These are phyloP conservation scores for Caenorhabditis sp. DNA, from an alignment of 2,888 invertebrate genomes.

Conservation along the genomic window DNA sequence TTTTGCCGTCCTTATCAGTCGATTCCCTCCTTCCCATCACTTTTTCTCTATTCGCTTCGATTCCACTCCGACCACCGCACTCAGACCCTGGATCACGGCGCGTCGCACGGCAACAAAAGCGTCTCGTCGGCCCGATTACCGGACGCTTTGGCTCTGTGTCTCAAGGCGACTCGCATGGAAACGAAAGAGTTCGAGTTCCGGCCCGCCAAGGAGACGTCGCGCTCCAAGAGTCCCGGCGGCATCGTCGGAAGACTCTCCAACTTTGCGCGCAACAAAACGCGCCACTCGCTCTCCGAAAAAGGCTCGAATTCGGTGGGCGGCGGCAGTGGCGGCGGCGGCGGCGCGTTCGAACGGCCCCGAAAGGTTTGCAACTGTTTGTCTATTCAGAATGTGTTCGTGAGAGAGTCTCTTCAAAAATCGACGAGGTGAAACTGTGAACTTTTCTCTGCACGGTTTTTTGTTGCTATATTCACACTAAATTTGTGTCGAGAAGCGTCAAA, in stretches of 20 bases:
- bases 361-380: too few relatives aligned
- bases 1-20: slow-evolving; percentile 34
- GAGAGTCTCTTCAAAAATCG: too few relatives aligned
- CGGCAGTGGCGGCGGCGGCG: slow-evolving; percentile 30
- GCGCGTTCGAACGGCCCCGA: slow-evolving; percentile 55
- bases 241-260: slow-evolving; percentile 74
- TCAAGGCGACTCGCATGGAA: slow-evolving; percentile 65
- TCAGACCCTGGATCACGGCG: slow-evolving; percentile 47
- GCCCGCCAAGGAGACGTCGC: slow-evolving; percentile 65
- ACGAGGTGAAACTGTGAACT: too few relatives aligned
- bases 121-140: slow-evolving; percentile 69
- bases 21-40: slow-evolving; percentile 9
- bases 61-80: neutral
- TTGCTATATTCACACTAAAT: too few relatives aligned
- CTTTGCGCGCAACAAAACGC: slow-evolving; percentile 75
- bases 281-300: slow-evolving; percentile 73
- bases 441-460: too few relatives aligned
- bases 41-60: slow-evolving; percentile 2
- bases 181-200: slow-evolving; percentile 75
- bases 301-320: slow-evolving; percentile 53
- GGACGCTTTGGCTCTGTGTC: slow-evolving; percentile 75
- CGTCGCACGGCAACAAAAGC: slow-evolving; percentile 44
- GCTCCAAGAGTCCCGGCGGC: slow-evolving; percentile 78
- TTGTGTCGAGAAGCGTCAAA: too few relatives aligned
- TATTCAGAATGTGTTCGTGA: too few relatives aligned